Evolutionary conservation across 1,140 invertebrate genomes (phyloP), one percentile per base, ranked within the genome.

Genomic region (Anastrepha obliqua): DNA sequence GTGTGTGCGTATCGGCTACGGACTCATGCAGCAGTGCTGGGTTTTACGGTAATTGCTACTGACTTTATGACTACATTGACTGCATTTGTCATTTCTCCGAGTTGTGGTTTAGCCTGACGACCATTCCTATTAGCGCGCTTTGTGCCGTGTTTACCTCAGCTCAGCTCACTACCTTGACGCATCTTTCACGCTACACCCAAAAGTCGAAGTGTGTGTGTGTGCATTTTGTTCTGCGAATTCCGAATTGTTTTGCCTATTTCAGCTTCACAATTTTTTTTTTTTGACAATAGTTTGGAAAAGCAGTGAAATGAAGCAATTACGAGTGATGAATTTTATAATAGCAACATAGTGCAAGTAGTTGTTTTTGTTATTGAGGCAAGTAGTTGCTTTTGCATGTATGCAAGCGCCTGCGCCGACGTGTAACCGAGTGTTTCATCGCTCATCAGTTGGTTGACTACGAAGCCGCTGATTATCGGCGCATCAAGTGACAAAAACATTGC

Each of bases 51-150:
- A 81, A 81, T 81, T 91, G 90, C 88, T 89, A 90, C 88, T 92
- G 91, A 92, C 91, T 92, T 92, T 89, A 88, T 92, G 91, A 92
- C 91, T 90, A 88, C 58, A 89, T 88, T 92, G 91, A 92, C 91
- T 90, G 88, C 58, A 89, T 88, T 67, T 85, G 65, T 85, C 74
- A 64, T 74, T 87, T 62, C 70, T 87, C 29, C n/a, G 60, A 51
- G 86, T 67, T 87, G 62, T 62, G 44, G 86, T 67, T 64, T 13
- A 20, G 42, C 20, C 2, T 51, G 44, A 44, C 8, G 62, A 64
- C 3, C 39, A 85, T 86, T 67, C 62, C 47, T 81, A 81, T 81
- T 81, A 55, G 51, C 47, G 47, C 74, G 51, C 67, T 74, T 5
- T 9, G 9, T 55, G 9, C 9, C 5, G 51, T 55, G 29, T 29